Evolutionary conservation across 2,888 invertebrate genomes (phyloP), one percentile per base, ranked within the genome.

Genomic region (Pilophorus perplexus): DNA sequence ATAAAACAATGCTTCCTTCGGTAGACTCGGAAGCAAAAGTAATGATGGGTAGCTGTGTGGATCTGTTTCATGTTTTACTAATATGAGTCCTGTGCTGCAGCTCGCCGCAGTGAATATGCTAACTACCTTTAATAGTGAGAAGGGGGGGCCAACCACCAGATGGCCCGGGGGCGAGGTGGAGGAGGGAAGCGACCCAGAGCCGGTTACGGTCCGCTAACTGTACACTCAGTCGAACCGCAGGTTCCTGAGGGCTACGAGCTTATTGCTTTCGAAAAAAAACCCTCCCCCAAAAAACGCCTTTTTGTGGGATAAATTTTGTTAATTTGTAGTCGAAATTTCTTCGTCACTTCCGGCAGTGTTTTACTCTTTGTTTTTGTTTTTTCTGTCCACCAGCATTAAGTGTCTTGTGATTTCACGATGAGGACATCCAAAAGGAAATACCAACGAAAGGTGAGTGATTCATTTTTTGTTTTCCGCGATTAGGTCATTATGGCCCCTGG

Each of bases 151-250:
- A 33, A n/a, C n/a, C n/a, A 42, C 42, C 42, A 42, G 16, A 6
- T 42, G 14, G n/a, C n/a, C n/a, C 42, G 14, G 42, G n/a, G 5
- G 5, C 42, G 22, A 37, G 38, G 18, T 14, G 55, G 18, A 1
- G 12, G 46, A 23, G 22, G 46, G 46, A 14, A 25, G 46, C 23
- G 23, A 25, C 12, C 23, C 54, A 20, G 10, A 12, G 62, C 62
- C 62, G 62, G 62, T 62, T 48, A 48, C 62, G 62, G 62, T 62
- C 62, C 62, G 62, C 62, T 62, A 62, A 62, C 62, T 62, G 62
- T 62, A 62, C 38, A 25, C 60, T 40, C 59, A 40, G 59, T 59
- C 25, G 38, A 22, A 14, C 55, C 18, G 23, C 3, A 38, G 55
- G 38, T 37, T n/a, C 18, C 28, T 16, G 52, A 5, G 27, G 18